Conservation (phyloP, 2,113 vertebrate genomes). For the Cyprinus carpio region DNA sequence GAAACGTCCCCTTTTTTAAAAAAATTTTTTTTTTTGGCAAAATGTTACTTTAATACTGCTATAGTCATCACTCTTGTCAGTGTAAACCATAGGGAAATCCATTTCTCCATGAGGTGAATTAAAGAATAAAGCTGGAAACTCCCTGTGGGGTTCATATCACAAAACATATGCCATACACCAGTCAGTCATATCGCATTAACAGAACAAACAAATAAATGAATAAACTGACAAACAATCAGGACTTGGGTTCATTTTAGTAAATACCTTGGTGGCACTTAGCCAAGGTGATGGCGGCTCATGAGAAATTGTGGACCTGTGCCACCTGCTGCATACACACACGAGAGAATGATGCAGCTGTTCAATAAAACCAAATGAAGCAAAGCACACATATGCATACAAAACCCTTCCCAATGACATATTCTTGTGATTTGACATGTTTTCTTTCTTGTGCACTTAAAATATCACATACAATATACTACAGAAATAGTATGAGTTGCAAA, state of each 20-base stretch:
- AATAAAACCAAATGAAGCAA: not conserved
- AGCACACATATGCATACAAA: not conserved
- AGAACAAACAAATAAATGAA: not conserved
- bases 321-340: not conserved
- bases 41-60: not conserved
- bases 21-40: not conserved
- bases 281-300: not conserved
- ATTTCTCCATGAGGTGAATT: not conserved
- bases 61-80: not conserved
- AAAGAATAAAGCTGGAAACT: not conserved
- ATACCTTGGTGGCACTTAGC: slow-evolving; percentile 9
- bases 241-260: slow-evolving; percentile 26
- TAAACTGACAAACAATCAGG: not conserved
- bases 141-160: not conserved
- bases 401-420: not conserved
- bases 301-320: not conserved
- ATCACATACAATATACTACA: not conserved
- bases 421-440: not conserved
- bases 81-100: not conserved
- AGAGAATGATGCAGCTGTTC: not conserved
- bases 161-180: not conserved
- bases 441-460: slow-evolving; percentile 13
- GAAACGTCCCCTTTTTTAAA: not conserved
- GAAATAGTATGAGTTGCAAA: not conserved
- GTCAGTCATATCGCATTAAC: slow-evolving; percentile 11